phyloP scores from a whole-genome alignment of 23 tunicate species.

The Diplosoma virens region DNA sequence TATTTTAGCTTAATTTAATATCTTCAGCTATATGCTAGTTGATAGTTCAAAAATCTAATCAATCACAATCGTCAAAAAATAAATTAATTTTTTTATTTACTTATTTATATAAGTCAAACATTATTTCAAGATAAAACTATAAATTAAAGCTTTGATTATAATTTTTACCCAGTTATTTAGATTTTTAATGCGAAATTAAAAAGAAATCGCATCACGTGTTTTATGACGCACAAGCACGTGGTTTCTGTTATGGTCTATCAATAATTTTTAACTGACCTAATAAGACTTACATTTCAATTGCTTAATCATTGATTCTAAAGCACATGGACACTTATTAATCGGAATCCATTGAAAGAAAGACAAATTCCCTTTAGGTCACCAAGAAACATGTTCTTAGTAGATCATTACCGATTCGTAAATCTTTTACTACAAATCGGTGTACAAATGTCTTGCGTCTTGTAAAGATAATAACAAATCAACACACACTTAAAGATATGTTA shows the following conservation, averaged over 20 bases:
- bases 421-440: slow-evolving; percentile 41
- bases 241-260: slow-evolving; percentile 15
- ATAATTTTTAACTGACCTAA: slow-evolving; percentile 19
- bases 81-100: too few relatives aligned
- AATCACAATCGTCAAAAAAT: too few relatives aligned
- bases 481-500: slow-evolving; percentile 37
- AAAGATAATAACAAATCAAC: slow-evolving; percentile 6
- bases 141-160: too few relatives aligned
- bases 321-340: slow-evolving; percentile 27
- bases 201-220: background rate
- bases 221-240: slow-evolving; percentile 5
- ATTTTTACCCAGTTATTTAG: background rate
- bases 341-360: background rate
- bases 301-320: slow-evolving; percentile 7
- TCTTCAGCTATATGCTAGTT: too few relatives aligned
- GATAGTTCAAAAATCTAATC: too few relatives aligned
- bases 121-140: too few relatives aligned
- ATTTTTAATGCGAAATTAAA: background rate
- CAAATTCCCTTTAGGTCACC: background rate
- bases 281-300: background rate
- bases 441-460: slow-evolving; percentile 25
- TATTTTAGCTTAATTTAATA: too few relatives aligned
- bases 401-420: slow-evolving; percentile 65
- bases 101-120: too few relatives aligned
- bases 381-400: slow-evolving; percentile 30